phyloP scores from a whole-genome alignment of 2,113 vertebrate species.

The Pelobates fuscus region DNA sequence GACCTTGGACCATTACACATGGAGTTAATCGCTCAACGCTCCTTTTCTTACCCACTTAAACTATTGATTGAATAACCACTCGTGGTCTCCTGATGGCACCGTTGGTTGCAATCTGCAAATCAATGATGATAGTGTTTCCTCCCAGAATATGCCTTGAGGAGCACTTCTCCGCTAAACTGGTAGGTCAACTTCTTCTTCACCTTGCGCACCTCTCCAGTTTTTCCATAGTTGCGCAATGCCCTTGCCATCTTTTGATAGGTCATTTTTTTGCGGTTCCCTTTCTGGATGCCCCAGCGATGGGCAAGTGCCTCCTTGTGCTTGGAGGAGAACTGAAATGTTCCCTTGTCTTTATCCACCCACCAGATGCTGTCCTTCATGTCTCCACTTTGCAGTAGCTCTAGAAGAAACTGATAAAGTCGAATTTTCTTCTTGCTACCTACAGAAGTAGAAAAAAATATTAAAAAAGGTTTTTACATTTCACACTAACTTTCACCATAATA shows the following conservation, averaged over 20 bases:
- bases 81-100: slow-evolving; percentile 54
- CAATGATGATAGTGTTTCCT: slow-evolving; percentile 82
- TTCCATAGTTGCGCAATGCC: slow-evolving; percentile 96
- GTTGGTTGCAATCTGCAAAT: slow-evolving; percentile 49
- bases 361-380: slow-evolving; percentile 99
- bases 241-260: slow-evolving; percentile 99
- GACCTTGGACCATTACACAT: background rate
- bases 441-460: slow-evolving; percentile 16
- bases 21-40: background rate
- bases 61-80: background rate
- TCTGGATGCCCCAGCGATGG: slow-evolving; percentile 95
- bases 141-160: slow-evolving; percentile 81
- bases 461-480: too few species aligned
- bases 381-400: slow-evolving; percentile 91
- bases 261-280: slow-evolving; percentile 99
- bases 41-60: background rate
- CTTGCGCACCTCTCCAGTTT: slow-evolving; percentile 97
- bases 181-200: slow-evolving; percentile 99
- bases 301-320: slow-evolving; percentile 97
- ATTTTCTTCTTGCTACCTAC: slow-evolving; percentile 98
- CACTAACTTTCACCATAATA: too few species aligned
- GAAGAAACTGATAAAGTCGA: slow-evolving; percentile 95
- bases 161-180: slow-evolving; percentile 96
- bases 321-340: slow-evolving; percentile 98
- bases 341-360: slow-evolving; percentile 99